Evolutionary conservation across 2,888 invertebrate species (phyloP).

Genomic region (Drosophila meridiana): DNA sequence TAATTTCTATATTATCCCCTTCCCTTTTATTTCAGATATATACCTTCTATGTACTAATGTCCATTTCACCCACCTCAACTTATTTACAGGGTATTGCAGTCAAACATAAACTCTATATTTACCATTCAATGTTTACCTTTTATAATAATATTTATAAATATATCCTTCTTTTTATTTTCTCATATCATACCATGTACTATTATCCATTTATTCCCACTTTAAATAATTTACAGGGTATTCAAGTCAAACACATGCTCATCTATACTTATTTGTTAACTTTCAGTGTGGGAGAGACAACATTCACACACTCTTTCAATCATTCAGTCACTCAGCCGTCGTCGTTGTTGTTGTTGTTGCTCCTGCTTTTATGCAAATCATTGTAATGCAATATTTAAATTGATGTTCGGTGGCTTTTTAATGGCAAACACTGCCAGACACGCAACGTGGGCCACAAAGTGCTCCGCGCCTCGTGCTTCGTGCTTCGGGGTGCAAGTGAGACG

Average conservation of each 20-base stretch:
- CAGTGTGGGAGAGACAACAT: constrained; percentile 56
- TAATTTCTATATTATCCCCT: too few species aligned
- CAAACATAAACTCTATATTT: too few species aligned
- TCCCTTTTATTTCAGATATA: too few species aligned
- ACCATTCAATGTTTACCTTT: too few species aligned
- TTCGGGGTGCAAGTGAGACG: constrained; percentile 29
- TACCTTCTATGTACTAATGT: too few species aligned
- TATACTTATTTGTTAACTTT: constrained; percentile 40
- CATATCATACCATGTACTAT: too few species aligned
- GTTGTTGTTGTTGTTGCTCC: constrained; percentile 29
- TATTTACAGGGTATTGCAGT: constrained; percentile 12
- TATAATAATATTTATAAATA: too few species aligned
- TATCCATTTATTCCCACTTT: too few species aligned
- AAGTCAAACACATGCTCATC: background rate
- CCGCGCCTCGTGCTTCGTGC: constrained; percentile 11
- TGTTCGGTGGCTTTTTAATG: constrained; percentile 76
- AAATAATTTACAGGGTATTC: constrained; percentile 8
- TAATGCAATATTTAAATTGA: constrained; percentile 81
- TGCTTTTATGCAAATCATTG: constrained; percentile 76
- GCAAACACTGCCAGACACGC: constrained; percentile 56
- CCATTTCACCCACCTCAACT: background rate
- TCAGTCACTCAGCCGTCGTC: constrained; percentile 1
- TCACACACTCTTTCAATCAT: constrained; percentile 27
- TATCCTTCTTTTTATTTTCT: too few species aligned
- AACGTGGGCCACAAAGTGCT: constrained; percentile 52